Evolutionary conservation across 2,888 invertebrate species (phyloP), one percentile per base, ranked within the genome.

Genomic region (Punctoribates punctum): DNA sequence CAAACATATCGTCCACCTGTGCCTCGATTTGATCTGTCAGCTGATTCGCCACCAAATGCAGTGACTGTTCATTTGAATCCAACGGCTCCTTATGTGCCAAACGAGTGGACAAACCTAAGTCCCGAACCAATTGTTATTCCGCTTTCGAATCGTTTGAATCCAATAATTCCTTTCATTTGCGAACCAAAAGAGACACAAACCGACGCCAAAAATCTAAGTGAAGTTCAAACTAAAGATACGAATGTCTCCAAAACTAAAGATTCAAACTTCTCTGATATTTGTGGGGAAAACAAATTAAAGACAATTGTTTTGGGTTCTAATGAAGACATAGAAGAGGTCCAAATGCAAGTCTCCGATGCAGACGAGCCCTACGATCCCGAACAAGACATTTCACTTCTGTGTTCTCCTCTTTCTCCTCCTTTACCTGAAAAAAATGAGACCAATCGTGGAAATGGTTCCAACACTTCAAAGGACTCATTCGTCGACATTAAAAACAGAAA

Each of bases 291-390:
- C 25, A 72, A 72, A 27, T 23, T 17, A 25, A 46, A 46, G 13
- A 72, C 72, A 25, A 72, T 72, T 20, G 42, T 72, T 6, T 20
- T 48, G 1, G 27, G 13, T 6, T 25, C 23, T 1, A 34, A 34
- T 46, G 23, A 42, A n/a, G 70, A 70, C 17, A 70, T 70, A 17
- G 15, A 25, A 72, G 72, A 72, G 13, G 48, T 72, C 1, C 25
- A 72, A 13, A 48, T 72, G 46, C 60, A 72, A 15, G 23, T 72
- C 25, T 46, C 46, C 25, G 72, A 72, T n/a, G 72, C n/a, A 20
- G 48, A 34, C 3, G 38, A 46, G 17, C 72, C 72, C 11, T 72
- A 72, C 13, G 72, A 72, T 25, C 72, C 72, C 4, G 72, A 72
- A 72, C 46, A 72, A 23, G 72, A 72, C 5, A 72, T 72, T 15